Evolutionary conservation across 2,797 vertebrate genomes (phyloP).

Genomic region (Galagoides demidoff): DNA sequence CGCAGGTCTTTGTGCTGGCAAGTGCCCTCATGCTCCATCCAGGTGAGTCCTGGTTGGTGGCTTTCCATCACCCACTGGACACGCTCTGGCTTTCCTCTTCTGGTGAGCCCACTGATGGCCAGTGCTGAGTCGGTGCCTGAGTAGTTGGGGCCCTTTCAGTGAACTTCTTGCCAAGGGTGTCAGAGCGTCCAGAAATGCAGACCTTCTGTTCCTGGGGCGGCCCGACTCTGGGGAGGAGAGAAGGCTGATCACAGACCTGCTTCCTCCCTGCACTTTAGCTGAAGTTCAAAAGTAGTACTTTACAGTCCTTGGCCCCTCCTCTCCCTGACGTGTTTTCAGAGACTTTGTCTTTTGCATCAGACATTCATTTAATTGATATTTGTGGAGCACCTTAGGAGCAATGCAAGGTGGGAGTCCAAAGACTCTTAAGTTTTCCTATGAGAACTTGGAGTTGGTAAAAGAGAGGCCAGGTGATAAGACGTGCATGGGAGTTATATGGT

Average conservation of each 20-base stretch:
- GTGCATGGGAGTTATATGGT: neutral
- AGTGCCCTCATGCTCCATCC: fast-evolving
- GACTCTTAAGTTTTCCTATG: neutral
- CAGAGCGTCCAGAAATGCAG: too few species aligned
- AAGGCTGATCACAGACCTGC: neutral
- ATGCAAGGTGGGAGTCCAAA: neutral
- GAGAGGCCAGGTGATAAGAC: neutral
- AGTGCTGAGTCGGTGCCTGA: too few species aligned
- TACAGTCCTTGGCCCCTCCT: neutral
- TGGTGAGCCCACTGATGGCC: neutral
- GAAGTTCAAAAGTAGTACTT: neutral
- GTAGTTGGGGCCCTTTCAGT: neutral
- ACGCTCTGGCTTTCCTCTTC: neutral
- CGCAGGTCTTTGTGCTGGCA: fast-evolving
- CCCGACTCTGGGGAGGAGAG: neutral
- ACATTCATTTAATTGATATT: neutral
- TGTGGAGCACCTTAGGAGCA: neutral
- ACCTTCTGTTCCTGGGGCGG: neutral
- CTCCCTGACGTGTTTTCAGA: neutral
- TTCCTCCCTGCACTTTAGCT: neutral
- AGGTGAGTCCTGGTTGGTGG: too few species aligned
- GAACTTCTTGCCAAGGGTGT: neutral
- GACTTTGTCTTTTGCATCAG: neutral
- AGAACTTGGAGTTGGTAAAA: neutral
- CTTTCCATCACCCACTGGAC: neutral